Evolutionary conservation across 2,113 vertebrate species (phyloP), one percentile per base, ranked within the genome.

Genomic region (Malurus elegans): DNA sequence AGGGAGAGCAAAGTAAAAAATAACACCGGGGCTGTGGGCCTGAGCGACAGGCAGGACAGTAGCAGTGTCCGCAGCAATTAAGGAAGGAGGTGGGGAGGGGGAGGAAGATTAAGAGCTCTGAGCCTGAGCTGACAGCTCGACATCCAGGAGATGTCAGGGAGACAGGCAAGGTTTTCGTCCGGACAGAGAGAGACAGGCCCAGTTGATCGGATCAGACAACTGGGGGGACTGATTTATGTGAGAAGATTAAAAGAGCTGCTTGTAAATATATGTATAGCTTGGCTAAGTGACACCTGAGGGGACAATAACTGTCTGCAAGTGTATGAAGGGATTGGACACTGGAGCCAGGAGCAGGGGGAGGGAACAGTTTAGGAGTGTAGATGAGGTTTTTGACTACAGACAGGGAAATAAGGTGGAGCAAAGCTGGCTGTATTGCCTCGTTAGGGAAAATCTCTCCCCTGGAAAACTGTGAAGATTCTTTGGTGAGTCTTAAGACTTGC

Each of bases 211-310:
- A 93, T 95, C 92, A 94, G 95, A 90, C 88, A 93, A 92, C 94
- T 96, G 90, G 12, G 32, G 91, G 31, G 28, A 61, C 93, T 95
- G 96, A 97, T 97, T 97, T 95, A 96, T 95, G 93, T 70, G 93
- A 92, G 82, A 73, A 96, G 95, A 96, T 95, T 96, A 96, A 81
- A 95, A 74, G 86, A 92, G 61, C 82, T 96, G 69, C 95, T 96
- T 97, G 96, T 97, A 96, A 96, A 93, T 96, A 18, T 88, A 60
- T 95, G 88, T 94, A 73, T 88, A 84, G 88, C 92, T 96, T 69
- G 75, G 69, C 85, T 96, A 96, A 97, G 94, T 96, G 94, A 86
- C 95, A 96, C 95, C 95, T 96, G 88, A 88, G 95, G 92, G 96
- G 92, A 84, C 96, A 95, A 84, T 96, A 94, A 95, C 82, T 95